Evolutionary conservation across 2,113 vertebrate species (phyloP).

Genomic region (Climacteris rufus): DNA sequence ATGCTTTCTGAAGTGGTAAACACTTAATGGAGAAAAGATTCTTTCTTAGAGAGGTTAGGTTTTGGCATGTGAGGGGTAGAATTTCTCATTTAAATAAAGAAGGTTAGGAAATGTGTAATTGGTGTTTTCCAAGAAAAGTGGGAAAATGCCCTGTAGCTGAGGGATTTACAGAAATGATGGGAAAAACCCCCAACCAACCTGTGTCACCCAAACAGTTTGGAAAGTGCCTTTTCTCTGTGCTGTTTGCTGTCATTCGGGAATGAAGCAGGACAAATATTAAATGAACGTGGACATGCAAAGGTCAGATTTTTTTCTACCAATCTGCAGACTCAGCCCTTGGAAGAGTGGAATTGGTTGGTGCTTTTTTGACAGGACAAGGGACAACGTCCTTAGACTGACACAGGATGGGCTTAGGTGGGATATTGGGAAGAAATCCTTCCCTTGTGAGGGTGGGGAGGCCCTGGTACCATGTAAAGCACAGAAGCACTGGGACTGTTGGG

Average conservation of each 20-base stretch:
- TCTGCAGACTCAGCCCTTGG: background rate
- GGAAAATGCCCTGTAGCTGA: background rate
- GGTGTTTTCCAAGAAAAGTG: background rate
- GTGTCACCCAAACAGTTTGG: background rate
- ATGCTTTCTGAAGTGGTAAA: background rate
- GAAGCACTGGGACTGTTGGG: background rate
- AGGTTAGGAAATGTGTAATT: background rate
- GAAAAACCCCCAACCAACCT: accelerated
- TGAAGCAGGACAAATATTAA: background rate
- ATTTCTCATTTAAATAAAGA: background rate
- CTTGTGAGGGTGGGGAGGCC: background rate
- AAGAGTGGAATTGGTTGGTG: background rate
- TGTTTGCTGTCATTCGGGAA: background rate
- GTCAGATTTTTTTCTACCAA: background rate
- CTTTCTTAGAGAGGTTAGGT: background rate
- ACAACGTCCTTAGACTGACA: accelerated
- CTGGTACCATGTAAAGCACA: background rate
- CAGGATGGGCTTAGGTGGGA: background rate
- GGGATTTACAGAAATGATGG: background rate
- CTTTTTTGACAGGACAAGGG: background rate
- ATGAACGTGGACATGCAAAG: accelerated
- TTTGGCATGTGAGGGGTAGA: background rate
- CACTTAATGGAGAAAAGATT: background rate
- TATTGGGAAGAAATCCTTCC: background rate
- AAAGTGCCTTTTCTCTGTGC: background rate